phyloP scores from a whole-genome alignment of 2,113 vertebrate species.

The Coracopsis vasa region DNA sequence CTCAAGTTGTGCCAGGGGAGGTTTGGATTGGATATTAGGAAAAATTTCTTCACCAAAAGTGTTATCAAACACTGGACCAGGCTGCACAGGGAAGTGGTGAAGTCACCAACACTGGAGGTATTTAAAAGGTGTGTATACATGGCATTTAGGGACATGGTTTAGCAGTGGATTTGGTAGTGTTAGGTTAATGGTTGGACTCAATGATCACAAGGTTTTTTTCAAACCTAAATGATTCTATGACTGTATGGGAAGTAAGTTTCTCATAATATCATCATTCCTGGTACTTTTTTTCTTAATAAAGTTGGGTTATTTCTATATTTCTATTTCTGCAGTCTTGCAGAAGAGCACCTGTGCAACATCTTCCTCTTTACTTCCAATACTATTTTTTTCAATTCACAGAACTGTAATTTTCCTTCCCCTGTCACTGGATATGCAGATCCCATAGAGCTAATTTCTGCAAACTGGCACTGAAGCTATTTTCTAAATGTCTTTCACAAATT shows the following conservation, averaged over 20 bases:
- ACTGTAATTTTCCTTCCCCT: not conserved
- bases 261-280: not conserved
- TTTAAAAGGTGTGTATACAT: not conserved
- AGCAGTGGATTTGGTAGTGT: not conserved
- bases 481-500: not conserved
- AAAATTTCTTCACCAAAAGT: not conserved
- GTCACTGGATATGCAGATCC: not conserved
- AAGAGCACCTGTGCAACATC: not conserved
- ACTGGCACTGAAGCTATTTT: not conserved
- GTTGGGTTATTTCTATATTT: not conserved
- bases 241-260: not conserved
- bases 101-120: not conserved
- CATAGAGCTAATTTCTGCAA: not conserved
- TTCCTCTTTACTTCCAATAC: not conserved
- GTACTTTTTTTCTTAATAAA: not conserved
- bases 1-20: not conserved
- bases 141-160: not conserved
- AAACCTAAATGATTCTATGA: not conserved
- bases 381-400: not conserved
- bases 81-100: not conserved
- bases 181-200: not conserved
- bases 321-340: no score
- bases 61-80: not conserved
- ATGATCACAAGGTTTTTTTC: not conserved
- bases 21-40: not conserved